Evolutionary conservation across 2,113 vertebrate species (phyloP).

Genomic region (Oplegnathus fasciatus): DNA sequence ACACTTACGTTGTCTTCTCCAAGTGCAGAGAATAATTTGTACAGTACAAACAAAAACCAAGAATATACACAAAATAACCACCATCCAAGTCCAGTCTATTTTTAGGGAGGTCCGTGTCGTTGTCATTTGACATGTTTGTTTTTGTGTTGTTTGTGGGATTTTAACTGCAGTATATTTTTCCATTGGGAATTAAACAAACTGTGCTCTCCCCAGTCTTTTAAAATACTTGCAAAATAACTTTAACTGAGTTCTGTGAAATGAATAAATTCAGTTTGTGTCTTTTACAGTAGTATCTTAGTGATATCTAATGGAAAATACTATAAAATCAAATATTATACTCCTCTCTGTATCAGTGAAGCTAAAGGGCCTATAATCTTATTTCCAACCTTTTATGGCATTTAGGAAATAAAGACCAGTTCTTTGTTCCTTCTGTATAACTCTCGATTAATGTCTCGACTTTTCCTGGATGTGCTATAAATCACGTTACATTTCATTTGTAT

Average conservation of each 20-base stretch:
- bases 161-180: background rate
- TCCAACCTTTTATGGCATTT: slow-evolving; percentile 23
- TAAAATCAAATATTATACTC: background rate
- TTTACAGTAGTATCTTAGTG: background rate
- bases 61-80: background rate
- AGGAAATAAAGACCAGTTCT: slow-evolving; percentile 16
- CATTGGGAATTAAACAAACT: background rate
- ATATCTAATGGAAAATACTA: slow-evolving; percentile 1
- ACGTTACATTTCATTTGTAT: slow-evolving; percentile 39
- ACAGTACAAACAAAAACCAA: background rate
- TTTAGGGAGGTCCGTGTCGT: background rate
- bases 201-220: background rate
- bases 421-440: slow-evolving; percentile 27
- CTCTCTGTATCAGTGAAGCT: background rate
- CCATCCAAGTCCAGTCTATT: background rate
- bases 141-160: background rate
- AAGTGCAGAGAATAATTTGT: background rate
- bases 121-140: background rate
- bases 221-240: background rate
- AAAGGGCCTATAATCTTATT: background rate
- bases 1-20: background rate
- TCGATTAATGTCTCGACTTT: slow-evolving; percentile 19
- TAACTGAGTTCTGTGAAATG: background rate
- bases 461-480: slow-evolving; percentile 37
- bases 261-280: background rate